phyloP scores from a whole-genome alignment of 92 coral and sea anemone genomes.

The Bergia puertoricense region DNA sequence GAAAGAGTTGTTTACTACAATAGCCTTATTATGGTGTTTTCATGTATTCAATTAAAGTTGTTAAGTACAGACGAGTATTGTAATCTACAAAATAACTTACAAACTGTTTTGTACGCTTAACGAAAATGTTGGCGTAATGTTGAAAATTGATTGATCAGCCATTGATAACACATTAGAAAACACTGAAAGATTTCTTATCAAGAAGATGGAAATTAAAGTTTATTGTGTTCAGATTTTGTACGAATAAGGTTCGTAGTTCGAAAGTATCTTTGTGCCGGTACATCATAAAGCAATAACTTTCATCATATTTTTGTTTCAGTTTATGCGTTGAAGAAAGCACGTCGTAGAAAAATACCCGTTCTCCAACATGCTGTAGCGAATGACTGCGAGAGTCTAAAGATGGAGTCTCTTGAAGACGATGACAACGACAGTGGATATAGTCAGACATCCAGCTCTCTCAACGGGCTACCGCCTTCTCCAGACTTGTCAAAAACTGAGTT shows the following conservation, averaged over 20 bases:
- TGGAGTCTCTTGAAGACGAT: conserved; percentile 59
- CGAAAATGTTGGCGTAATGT: too few relatives aligned
- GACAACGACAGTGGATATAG: conserved; percentile 87
- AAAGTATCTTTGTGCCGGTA: neutral
- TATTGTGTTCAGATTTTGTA: too few relatives aligned
- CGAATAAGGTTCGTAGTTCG: neutral
- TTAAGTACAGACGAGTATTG: too few relatives aligned
- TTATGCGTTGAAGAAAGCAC: conserved; percentile 74
- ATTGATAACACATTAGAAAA: too few relatives aligned
- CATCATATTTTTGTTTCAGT: conserved; percentile 49
- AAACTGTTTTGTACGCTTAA: too few relatives aligned
- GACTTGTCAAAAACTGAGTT: conserved; percentile 82
- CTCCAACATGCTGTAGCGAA: conserved; percentile 58
- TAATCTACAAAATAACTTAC: too few relatives aligned
- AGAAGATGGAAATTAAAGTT: too few relatives aligned
- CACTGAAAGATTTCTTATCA: too few relatives aligned
- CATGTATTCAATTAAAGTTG: too few relatives aligned
- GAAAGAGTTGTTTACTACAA: too few relatives aligned
- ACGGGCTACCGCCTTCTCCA: conserved; percentile 62
- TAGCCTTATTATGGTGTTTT: too few relatives aligned
- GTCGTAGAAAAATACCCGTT: conserved; percentile 62
- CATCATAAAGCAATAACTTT: neutral
- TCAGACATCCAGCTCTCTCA: conserved; percentile 56
- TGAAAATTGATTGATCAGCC: too few relatives aligned
- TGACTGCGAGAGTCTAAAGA: conserved; percentile 38